Conservation (phyloP, 2,888 invertebrate genomes). For the Tortrix viridana region DNA sequence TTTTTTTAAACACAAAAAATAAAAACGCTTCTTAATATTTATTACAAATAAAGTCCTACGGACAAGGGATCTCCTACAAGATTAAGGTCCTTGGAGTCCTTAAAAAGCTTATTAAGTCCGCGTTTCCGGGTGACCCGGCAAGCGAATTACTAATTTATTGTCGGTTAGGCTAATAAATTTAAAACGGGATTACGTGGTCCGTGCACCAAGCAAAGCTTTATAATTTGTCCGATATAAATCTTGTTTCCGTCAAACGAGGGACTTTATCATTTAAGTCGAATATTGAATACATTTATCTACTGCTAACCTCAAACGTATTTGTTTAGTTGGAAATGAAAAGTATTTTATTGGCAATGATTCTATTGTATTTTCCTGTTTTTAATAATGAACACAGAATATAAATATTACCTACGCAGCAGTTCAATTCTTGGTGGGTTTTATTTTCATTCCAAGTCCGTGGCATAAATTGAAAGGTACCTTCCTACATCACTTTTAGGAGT, state of each 20-base stretch:
- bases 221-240: slow-evolving; percentile 79
- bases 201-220: slow-evolving; percentile 77
- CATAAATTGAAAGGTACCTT: slow-evolving; percentile 31
- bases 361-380: neutral
- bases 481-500: slow-evolving; percentile 50
- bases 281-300: neutral
- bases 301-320: slow-evolving; percentile 2
- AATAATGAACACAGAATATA: neutral
- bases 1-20: too few species aligned
- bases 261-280: slow-evolving; percentile 53
- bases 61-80: slow-evolving; percentile 35
- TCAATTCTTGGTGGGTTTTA: neutral
- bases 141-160: slow-evolving; percentile 80
- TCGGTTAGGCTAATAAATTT: slow-evolving; percentile 80
- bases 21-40: slow-evolving; percentile 30
- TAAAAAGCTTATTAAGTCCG: slow-evolving; percentile 69
- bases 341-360: too few species aligned
- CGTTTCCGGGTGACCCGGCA: slow-evolving; percentile 76
- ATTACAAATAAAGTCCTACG: slow-evolving; percentile 24
- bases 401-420: neutral
- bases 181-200: slow-evolving; percentile 78
- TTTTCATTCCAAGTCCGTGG: slow-evolving; percentile 12
- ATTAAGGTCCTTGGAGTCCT: slow-evolving; percentile 55
- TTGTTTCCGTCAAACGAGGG: slow-evolving; percentile 62
- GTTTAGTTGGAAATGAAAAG: neutral